phyloP scores from a whole-genome alignment of 2,888 invertebrate species.

The Plebejus argus region DNA sequence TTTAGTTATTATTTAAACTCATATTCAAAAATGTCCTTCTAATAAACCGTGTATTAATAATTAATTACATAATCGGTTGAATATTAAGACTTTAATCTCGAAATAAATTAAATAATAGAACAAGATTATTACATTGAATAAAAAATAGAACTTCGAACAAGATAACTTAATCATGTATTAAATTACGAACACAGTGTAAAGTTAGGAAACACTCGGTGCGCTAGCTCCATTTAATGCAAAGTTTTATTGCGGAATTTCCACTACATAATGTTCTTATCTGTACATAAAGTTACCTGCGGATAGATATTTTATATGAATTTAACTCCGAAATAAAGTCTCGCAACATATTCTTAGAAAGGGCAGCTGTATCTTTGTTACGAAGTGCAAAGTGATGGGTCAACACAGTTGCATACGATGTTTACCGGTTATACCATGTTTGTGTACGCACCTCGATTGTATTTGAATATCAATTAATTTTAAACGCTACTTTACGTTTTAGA shows the following conservation, averaged over 20 bases:
- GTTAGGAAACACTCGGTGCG: neutral
- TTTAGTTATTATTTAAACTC: neutral
- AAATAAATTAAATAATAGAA: neutral
- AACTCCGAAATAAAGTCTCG: constrained; percentile 17
- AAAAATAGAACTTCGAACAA: neutral
- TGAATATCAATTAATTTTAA: constrained; percentile 23
- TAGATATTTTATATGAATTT: constrained; percentile 25
- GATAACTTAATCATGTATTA: constrained; percentile 7
- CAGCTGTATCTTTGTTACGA: constrained; percentile 53
- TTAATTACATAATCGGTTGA: neutral
- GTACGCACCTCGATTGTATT: constrained; percentile 46
- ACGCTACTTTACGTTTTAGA: neutral
- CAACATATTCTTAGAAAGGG: constrained; percentile 66
- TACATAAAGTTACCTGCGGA: neutral
- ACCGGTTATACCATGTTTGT: constrained; percentile 50
- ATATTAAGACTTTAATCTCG: no score
- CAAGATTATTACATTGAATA: neutral
- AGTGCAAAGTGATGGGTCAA: constrained; percentile 74
- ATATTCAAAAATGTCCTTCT: neutral
- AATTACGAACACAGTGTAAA: constrained; percentile 1
- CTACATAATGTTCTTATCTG: constrained; percentile 28
- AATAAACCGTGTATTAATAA: neutral
- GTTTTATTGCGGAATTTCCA: constrained; percentile 13
- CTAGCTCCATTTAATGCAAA: constrained; percentile 24
- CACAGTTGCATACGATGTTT: constrained; percentile 51